phyloP scores from a whole-genome alignment of 2,888 invertebrate genomes.

The Polydesmus complanatus region DNA sequence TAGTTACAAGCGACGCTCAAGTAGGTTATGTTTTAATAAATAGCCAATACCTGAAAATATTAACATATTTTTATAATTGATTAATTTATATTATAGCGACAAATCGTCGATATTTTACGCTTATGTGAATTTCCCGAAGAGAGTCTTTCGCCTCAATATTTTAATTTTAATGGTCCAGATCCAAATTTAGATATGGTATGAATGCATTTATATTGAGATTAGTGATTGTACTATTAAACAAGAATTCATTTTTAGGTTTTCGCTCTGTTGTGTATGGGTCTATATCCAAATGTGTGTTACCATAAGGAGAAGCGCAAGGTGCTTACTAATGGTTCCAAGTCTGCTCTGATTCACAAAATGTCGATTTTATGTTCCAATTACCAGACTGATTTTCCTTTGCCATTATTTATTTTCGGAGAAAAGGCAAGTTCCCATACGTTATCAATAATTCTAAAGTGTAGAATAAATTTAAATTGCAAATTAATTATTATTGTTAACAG shows the following conservation, averaged over 20 bases:
- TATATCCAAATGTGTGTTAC: conserved; percentile 92
- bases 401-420: conserved; percentile 95
- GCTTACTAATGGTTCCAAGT: conserved; percentile 84
- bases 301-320: conserved; percentile 93
- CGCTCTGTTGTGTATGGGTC: conserved; percentile 72
- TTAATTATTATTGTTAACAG: conserved; percentile 27
- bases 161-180: conserved; percentile 62
- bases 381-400: conserved; percentile 74
- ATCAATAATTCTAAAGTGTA: background rate
- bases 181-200: conserved; percentile 56
- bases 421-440: conserved; percentile 45
- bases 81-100: conserved; percentile 36
- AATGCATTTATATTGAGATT: background rate
- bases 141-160: conserved; percentile 54
- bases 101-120: conserved; percentile 52
- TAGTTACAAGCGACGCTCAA: conserved; percentile 85
- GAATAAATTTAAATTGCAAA: background rate
- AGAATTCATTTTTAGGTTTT: conserved; percentile 39
- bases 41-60: background rate
- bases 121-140: conserved; percentile 81
- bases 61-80: background rate
- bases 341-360: conserved; percentile 88
- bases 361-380: conserved; percentile 84
- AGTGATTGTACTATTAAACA: background rate
- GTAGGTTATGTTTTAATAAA: conserved; percentile 24